A percentile compares a stretch with the other conserved stretches of the same genome.
These are phyloP conservation scores for fruit fly (Drosophila melanogaster) DNA, from an alignment of 1,140 invertebrate species.

Conservation along the genomic window Release_6_plus_ISO1_MT NT_033779.5:12900501-12901000, in stretches of 20 bases:
- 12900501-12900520: slow-evolving; percentile 83
- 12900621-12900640: slow-evolving; percentile 55
- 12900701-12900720: slow-evolving; percentile 27
- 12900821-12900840: slow-evolving; percentile 21
- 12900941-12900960: slow-evolving; percentile 8
- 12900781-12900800: slow-evolving; percentile 82
- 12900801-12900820: slow-evolving; percentile 59
- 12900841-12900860: slow-evolving; percentile 53
- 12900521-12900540: slow-evolving; percentile 60
- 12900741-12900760: slow-evolving; percentile 82
- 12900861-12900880: slow-evolving; percentile 77
- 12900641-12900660: slow-evolving; percentile 53
- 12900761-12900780: slow-evolving; percentile 83
- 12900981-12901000: slow-evolving; percentile 70
- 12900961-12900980: slow-evolving; percentile 41
- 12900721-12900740: slow-evolving; percentile 51
- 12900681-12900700: slow-evolving; percentile 62
- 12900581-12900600: slow-evolving; percentile 44
- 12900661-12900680: slow-evolving; percentile 77
- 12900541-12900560: slow-evolving; percentile 22
- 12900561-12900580: slow-evolving; percentile 71
- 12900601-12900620: slow-evolving; percentile 81
- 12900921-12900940: slow-evolving; percentile 1
- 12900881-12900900: slow-evolving; percentile 71
- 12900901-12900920: slow-evolving; percentile 54